Conservation (phyloP, 2,113 vertebrate species). For the Corythornis vintsioides region DNA sequence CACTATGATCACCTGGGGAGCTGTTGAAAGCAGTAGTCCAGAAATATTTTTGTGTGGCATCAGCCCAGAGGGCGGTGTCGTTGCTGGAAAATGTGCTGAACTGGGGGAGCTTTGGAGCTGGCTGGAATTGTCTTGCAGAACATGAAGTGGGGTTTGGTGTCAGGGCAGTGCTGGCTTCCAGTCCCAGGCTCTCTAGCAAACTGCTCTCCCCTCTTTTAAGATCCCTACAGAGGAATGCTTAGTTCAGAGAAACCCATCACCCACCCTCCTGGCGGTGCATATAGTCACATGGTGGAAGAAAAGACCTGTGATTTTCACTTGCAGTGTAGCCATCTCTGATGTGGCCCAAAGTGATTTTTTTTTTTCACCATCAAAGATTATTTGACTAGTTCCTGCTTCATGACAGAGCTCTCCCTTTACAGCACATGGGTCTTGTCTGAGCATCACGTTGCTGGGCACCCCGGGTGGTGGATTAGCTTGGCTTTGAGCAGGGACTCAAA, state of each 20-base stretch:
- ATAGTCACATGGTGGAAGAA: background rate
- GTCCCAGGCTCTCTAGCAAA: background rate
- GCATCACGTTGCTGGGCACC: background rate
- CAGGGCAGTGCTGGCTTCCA: background rate
- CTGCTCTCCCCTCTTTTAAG: background rate
- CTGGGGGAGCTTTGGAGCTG: background rate
- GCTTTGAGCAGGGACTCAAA: background rate
- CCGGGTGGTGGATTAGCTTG: background rate
- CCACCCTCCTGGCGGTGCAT: background rate
- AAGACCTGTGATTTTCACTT: background rate
- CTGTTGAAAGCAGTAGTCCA: background rate
- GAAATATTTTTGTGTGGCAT: background rate
- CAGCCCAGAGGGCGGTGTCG: background rate
- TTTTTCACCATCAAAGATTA: background rate
- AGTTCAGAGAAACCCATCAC: background rate
- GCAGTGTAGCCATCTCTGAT: background rate
- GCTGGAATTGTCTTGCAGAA: background rate
- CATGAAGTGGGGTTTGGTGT: background rate
- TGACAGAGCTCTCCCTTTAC: background rate
- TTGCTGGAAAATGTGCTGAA: background rate
- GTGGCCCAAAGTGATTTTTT: background rate
- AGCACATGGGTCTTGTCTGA: background rate
- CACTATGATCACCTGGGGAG: background rate
- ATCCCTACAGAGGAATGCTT: too few species aligned
- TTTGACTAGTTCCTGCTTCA: background rate